phyloP scores from a whole-genome alignment of 2,888 invertebrate genomes.

The Clusia tigrina region DNA sequence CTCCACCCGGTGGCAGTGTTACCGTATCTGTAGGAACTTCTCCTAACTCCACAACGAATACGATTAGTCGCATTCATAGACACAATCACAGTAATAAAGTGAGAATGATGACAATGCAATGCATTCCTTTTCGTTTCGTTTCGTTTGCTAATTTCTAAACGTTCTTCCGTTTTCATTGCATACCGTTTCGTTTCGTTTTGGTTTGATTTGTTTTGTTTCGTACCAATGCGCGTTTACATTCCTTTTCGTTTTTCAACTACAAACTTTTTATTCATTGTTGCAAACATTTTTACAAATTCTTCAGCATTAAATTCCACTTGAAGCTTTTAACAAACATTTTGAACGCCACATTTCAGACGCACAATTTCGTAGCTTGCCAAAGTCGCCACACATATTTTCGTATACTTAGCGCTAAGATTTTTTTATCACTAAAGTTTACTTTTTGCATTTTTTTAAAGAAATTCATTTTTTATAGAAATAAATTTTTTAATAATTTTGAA shows the following conservation, averaged over 20 bases:
- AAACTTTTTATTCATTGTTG: constrained; percentile 3
- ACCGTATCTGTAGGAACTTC: constrained; percentile 63
- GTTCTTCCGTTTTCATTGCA: not conserved
- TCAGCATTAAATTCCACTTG: too few relatives aligned
- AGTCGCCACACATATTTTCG: too few relatives aligned
- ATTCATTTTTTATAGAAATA: too few relatives aligned
- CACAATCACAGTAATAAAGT: constrained; percentile 62
- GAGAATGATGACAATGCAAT: constrained; percentile 47
- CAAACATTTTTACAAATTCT: not conserved
- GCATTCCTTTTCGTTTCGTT: constrained; percentile 12
- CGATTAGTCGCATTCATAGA: constrained; percentile 64
- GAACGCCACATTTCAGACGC: too few relatives aligned
- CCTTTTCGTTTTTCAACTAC: too few relatives aligned
- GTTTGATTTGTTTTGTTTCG: constrained; percentile 17
- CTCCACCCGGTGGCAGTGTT: constrained; percentile 62
- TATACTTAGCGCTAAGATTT: too few relatives aligned
- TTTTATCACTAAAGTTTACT: too few relatives aligned
- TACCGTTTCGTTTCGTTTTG: constrained; percentile 15
- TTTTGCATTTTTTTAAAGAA: too few relatives aligned
- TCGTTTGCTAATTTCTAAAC: not conserved
- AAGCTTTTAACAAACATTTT: too few relatives aligned
- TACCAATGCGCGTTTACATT: constrained; percentile 10
- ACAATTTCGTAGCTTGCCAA: too few relatives aligned
- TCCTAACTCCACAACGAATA: constrained; percentile 61
- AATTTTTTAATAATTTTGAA: too few relatives aligned